Conservation (phyloP, 2,888 invertebrate species). For the Oeneis ivallda region DNA sequence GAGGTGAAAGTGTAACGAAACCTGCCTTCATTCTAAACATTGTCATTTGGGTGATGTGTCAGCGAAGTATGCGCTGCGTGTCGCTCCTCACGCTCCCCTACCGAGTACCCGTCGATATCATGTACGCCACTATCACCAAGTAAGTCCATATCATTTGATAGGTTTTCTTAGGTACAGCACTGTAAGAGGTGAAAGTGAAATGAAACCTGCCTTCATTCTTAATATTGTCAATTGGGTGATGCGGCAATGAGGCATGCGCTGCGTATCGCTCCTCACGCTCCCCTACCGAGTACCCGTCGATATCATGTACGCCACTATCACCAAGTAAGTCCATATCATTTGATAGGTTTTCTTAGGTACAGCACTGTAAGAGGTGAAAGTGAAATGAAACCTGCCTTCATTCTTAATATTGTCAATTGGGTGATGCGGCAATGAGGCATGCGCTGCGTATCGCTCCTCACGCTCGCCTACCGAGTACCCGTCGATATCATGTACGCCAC, state of each 20-base stretch:
- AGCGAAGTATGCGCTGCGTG: constrained; percentile 89
- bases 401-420: constrained; percentile 85
- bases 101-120: constrained; percentile 92
- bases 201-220: too few species aligned
- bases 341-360: neutral
- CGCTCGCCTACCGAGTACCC: constrained; percentile 93
- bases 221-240: constrained; percentile 95
- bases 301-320: constrained; percentile 89
- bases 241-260: constrained; percentile 89
- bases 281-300: constrained; percentile 95
- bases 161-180: neutral
- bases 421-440: constrained; percentile 92
- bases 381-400: too few species aligned
- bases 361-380: neutral
- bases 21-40: too few species aligned
- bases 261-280: constrained; percentile 89
- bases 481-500: constrained; percentile 94
- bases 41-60: constrained; percentile 94
- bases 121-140: constrained; percentile 85
- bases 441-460: constrained; percentile 88
- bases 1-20: too few species aligned
- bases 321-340: neutral
- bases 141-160: neutral
- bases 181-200: too few species aligned
- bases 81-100: constrained; percentile 92